Evolutionary conservation across 2,888 invertebrate genomes (phyloP), one percentile per base, ranked within the genome.

Genomic region (Bombylius major): DNA sequence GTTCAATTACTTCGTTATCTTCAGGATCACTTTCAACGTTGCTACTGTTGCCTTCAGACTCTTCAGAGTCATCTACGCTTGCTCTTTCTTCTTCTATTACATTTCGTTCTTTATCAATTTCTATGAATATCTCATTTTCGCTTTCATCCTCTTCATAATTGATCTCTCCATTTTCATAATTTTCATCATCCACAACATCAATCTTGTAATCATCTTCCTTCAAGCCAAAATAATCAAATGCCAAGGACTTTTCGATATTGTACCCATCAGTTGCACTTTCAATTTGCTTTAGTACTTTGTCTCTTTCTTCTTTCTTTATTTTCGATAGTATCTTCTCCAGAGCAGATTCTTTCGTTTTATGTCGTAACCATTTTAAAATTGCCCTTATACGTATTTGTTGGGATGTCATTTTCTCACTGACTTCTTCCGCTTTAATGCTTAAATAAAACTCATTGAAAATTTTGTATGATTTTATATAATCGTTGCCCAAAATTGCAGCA

Each of bases 401-500:
- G 3, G 80, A 77, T 65, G 80, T 82, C 4, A 67, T 53, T 46
- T 63, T 65, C 56, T 69, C 72, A 1, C 66, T 66, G 64, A 67
- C 60, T 49, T 77, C 77, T 23, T 72, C 76, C 57, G 72, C 75
- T 50, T 73, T 77, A 7, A 87, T 67, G 53, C 83, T 80, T 0
- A 76, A 70, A 65, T 84, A 87, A 69, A 94, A 91, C 61, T 82
- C 79, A 4, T 75, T 76, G 66, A 93, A 91, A 0, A 79, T 77
- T 5, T 75, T 76, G 23, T 23, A 23, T 57, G 78, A 78, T 46
- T 83, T 78, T 9, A 93, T 83, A 73, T 87, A 94, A 73, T 96
- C 96, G 76, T 96, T 96, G 2, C 95, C 96, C 7, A 94, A 74
- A 44, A 95, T 69, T 1, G 88, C 86, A 1, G 91, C 89, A 60